A percentile compares a stretch with the other conserved stretches of the same genome.
Evolutionary conservation across 1,140 invertebrate genomes (phyloP).

Genomic region (Brachionus rubens): DNA sequence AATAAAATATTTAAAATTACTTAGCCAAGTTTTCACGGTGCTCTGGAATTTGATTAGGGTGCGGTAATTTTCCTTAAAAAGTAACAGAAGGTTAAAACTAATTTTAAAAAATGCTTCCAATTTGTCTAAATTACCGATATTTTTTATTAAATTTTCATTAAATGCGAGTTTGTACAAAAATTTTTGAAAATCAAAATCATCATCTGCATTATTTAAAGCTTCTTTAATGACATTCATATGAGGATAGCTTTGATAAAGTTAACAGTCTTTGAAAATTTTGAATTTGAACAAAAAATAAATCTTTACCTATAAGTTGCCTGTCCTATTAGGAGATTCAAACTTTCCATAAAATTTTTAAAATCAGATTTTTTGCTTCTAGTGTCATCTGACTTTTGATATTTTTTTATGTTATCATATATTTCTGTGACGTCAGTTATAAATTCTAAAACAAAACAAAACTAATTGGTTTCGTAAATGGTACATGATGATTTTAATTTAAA

Average conservation of each 20-base stretch:
- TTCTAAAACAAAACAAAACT: background rate
- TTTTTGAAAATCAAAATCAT: background rate
- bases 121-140: constrained; percentile 13
- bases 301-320: background rate
- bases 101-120: too few species aligned
- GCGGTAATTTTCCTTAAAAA: too few species aligned
- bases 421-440: constrained; percentile 14
- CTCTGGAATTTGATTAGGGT: too few species aligned
- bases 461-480: background rate
- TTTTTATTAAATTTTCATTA: constrained; percentile 1
- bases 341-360: background rate
- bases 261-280: background rate
- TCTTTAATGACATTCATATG: background rate
- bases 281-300: background rate
- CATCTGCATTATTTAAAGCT: background rate
- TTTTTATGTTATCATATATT: background rate
- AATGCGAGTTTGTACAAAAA: background rate
- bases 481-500: background rate
- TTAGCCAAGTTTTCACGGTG: too few species aligned
- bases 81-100: too few species aligned
- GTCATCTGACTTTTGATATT: background rate
- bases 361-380: background rate
- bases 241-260: background rate
- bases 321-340: background rate
- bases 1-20: too few species aligned